A percentile compares a stretch with the other conserved stretches of the same genome.
These are phyloP conservation scores for Apamea crenata DNA, from an alignment of 2,888 invertebrate genomes.

Conservation along the genomic window DNA sequence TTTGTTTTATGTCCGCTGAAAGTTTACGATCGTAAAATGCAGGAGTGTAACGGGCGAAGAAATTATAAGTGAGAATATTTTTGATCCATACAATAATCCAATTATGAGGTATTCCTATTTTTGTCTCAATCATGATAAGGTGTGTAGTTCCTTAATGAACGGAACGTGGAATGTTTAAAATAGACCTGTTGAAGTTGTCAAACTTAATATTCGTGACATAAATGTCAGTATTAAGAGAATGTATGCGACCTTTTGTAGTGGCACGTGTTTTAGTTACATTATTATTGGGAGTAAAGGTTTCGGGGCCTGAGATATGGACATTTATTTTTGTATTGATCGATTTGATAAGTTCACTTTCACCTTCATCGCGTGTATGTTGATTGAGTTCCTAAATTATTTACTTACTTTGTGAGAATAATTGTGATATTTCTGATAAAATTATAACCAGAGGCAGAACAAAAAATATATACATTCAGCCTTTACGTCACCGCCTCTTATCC, in stretches of 20 bases:
- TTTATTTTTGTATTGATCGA: constrained; percentile 21
- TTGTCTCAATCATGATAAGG: constrained; percentile 55
- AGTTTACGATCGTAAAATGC: constrained; percentile 70
- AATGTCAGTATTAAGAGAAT: constrained; percentile 60
- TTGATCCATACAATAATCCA: constrained; percentile 48
- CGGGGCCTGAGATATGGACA: constrained; percentile 4
- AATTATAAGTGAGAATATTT: constrained; percentile 58
- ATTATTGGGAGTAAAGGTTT: constrained; percentile 44
- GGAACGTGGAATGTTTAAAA: constrained; percentile 53
- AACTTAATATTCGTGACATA: constrained; percentile 57
- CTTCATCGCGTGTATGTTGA: constrained; percentile 5
- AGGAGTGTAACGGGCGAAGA: constrained; percentile 60
- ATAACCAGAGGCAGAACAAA: not conserved
- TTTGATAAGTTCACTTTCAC: constrained; percentile 24
- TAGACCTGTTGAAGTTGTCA: constrained; percentile 49
- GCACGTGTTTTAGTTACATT: constrained; percentile 36
- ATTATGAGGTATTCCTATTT: constrained; percentile 55
- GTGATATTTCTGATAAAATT: constrained; percentile 3
- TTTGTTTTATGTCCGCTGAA: constrained; percentile 67
- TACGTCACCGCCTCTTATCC: not conserved
- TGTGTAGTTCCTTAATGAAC: constrained; percentile 49
- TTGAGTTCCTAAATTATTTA: constrained; percentile 4
- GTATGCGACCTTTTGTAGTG: constrained; percentile 52
- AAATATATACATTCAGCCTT: not conserved
- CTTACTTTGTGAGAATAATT: not conserved